Conservation (phyloP, 37 sponge, comb jelly and placozoan genomes). For the Diacarnus erythraeanus region DNA sequence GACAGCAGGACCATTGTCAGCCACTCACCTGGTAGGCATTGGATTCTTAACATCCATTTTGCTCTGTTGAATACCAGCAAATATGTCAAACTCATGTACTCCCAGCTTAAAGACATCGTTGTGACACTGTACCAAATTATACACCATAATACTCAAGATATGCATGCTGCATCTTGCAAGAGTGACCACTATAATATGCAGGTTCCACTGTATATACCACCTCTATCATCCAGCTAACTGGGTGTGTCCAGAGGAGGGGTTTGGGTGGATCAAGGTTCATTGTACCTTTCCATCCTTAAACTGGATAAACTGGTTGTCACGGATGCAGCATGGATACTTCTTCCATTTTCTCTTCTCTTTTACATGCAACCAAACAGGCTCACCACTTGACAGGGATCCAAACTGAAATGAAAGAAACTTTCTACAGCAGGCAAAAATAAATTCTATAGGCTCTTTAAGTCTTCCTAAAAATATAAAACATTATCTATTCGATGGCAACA, state of each 20-base stretch:
- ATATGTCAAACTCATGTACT: conserved; percentile 63
- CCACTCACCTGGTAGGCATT: conserved; percentile 69
- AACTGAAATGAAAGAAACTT: conserved; percentile 7
- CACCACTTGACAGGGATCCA: not conserved
- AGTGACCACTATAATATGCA: too few species aligned
- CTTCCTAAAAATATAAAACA: too few species aligned
- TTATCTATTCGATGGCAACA: not conserved
- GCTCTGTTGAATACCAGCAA: conserved; percentile 64
- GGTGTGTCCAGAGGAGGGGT: not conserved
- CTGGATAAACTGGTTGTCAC: conserved; percentile 41
- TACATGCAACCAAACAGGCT: conserved; percentile 46
- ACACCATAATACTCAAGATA: too few species aligned
- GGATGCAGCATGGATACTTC: conserved; percentile 68
- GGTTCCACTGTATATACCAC: not conserved
- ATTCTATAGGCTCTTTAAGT: too few species aligned
- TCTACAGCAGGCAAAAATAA: too few species aligned
- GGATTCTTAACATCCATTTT: conserved; percentile 69
- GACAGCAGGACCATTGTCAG: not conserved
- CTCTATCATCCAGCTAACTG: not conserved
- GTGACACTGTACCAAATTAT: conserved; percentile 23
- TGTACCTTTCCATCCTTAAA: conserved; percentile 74
- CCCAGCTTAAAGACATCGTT: conserved; percentile 32
- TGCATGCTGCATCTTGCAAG: not conserved
- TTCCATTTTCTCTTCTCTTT: conserved; percentile 80
- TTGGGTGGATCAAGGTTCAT: not conserved